Evolutionary conservation across 2,113 vertebrate genomes (phyloP).

Genomic region (Ctenomys sociabilis): DNA sequence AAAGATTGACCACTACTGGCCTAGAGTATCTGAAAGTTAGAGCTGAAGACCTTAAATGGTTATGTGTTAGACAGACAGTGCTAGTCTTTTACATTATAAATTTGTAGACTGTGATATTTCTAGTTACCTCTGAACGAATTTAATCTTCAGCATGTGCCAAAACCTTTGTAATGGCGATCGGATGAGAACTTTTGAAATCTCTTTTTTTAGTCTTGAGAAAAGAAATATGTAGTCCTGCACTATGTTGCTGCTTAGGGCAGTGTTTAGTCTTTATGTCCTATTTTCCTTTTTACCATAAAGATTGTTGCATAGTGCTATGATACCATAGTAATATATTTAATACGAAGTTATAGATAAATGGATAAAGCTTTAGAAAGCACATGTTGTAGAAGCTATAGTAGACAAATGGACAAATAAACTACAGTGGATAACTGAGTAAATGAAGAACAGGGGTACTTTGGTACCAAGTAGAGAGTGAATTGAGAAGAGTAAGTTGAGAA

Average conservation of each 20-base stretch:
- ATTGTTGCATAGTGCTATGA: not conserved
- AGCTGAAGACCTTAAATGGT: not conserved
- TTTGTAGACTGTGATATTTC: constrained; percentile 27
- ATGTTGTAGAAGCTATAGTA: not conserved
- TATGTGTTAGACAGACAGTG: constrained; percentile 7
- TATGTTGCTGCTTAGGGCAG: not conserved
- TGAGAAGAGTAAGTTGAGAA: not conserved
- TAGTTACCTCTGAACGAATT: constrained; percentile 15
- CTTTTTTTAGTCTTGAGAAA: constrained; percentile 1
- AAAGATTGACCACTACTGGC: not conserved
- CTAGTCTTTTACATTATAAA: not conserved
- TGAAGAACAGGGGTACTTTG: not conserved
- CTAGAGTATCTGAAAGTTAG: not conserved
- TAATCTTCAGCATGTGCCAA: not conserved
- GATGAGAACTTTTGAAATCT: constrained; percentile 22
- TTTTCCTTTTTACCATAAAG: not conserved
- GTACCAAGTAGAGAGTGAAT: not conserved
- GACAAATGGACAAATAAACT: not conserved
- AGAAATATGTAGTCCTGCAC: not conserved
- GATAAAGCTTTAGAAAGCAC: not conserved
- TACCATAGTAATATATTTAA: not conserved
- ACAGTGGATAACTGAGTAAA: not conserved
- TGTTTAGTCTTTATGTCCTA: not conserved
- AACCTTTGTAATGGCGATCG: not conserved
- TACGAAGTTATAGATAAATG: not conserved